Conservation (phyloP, 2,797 vertebrate species). For the Sebastes diaconus region DNA sequence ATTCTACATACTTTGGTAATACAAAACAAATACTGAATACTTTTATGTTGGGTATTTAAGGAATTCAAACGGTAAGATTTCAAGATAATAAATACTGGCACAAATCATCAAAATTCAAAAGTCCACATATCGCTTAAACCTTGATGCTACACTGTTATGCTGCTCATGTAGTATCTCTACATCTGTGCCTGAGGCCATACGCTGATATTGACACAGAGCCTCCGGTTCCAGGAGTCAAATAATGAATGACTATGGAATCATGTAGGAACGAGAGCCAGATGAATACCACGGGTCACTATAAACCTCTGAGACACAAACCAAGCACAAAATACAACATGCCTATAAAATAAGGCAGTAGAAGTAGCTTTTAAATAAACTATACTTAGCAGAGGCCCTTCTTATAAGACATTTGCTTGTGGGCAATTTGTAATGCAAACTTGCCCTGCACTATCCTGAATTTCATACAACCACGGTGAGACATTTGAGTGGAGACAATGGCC, state of each 20-base stretch:
- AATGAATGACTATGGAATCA: not conserved
- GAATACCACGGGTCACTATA: not conserved
- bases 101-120: not conserved
- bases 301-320: not conserved
- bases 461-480: conserved; percentile 12
- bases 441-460: conserved; percentile 27
- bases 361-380: not conserved
- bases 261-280: not conserved
- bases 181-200: not conserved
- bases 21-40: not conserved
- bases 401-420: not conserved
- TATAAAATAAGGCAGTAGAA: not conserved
- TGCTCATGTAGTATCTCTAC: not conserved
- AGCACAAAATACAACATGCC: not conserved
- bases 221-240: not conserved
- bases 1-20: not conserved
- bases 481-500: conserved; percentile 34
- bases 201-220: not conserved
- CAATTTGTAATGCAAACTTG: not conserved
- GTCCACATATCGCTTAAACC: not conserved
- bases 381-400: not conserved
- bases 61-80: not conserved
- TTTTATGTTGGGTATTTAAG: not conserved
- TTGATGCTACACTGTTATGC: not conserved
- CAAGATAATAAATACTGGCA: not conserved